Conservation (phyloP, 1,140 invertebrate species). For the Galendromus occidentalis region DNA sequence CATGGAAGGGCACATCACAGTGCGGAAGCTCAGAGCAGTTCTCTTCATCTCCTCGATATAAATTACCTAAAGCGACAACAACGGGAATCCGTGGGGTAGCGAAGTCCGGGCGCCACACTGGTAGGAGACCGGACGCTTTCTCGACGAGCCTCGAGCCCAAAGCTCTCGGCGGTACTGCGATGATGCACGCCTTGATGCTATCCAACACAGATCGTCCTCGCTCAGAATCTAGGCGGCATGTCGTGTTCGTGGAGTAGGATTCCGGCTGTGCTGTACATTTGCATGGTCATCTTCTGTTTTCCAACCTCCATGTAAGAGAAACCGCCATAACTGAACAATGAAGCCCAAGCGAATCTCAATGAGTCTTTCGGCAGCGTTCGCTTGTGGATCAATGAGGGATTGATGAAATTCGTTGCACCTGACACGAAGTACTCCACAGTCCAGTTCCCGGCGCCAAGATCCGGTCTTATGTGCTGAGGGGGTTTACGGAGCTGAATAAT, state of each 20-base stretch:
- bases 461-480: conserved; percentile 25
- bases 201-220: too few relatives aligned
- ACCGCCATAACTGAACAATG: conserved; percentile 24
- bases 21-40: too few relatives aligned
- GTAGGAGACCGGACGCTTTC: too few relatives aligned
- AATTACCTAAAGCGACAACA: too few relatives aligned
- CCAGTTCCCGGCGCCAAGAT: conserved; percentile 16
- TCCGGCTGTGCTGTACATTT: conserved; percentile 5
- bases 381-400: conserved; percentile 23
- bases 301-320: conserved; percentile 26
- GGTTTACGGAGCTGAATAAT: background rate
- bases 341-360: conserved; percentile 27
- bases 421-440: conserved; percentile 27
- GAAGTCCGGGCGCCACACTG: too few relatives aligned
- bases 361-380: conserved; percentile 23
- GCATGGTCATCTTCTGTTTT: conserved; percentile 24
- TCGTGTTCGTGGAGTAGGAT: background rate
- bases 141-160: too few relatives aligned
- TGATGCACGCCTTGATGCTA: too few relatives aligned
- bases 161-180: too few relatives aligned
- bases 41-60: too few relatives aligned
- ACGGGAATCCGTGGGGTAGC: too few relatives aligned
- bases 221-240: background rate
- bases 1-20: too few relatives aligned
- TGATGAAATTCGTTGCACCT: conserved; percentile 29